A percentile compares a stretch with the other conserved stretches of the same genome.
These are phyloP conservation scores for Enteromius radiatus DNA, from an alignment of 2,797 vertebrate genomes.

Conservation along the genomic window DNA sequence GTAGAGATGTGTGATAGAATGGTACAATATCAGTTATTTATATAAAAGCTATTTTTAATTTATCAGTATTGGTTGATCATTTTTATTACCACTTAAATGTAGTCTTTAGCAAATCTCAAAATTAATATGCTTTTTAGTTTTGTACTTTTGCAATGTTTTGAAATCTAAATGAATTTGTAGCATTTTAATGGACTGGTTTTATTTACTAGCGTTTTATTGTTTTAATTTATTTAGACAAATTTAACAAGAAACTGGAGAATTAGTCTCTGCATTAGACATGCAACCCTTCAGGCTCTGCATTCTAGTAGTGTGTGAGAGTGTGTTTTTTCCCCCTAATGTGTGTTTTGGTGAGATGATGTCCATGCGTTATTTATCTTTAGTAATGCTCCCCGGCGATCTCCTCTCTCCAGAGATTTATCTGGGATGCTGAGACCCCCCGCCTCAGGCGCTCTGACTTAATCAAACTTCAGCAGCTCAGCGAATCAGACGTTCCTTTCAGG, in stretches of 20 bases:
- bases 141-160: neutral
- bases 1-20: neutral
- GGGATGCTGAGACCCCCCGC: conserved; percentile 63
- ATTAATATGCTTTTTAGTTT: neutral
- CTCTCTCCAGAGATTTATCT: conserved; percentile 55
- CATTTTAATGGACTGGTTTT: neutral
- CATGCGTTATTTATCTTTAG: conserved; percentile 31
- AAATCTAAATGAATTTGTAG: neutral
- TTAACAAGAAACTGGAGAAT: neutral
- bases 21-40: neutral
- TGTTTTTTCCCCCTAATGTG: neutral
- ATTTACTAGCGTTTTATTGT: neutral
- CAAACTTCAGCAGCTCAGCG: conserved; percentile 48
- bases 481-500: conserved; percentile 29
- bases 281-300: neutral
- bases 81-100: neutral
- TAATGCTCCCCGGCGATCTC: conserved; percentile 29
- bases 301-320: neutral
- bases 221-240: neutral
- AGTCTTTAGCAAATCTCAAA: neutral
- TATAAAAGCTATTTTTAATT: neutral
- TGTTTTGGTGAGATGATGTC: conserved; percentile 23
- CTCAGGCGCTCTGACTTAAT: conserved; percentile 61
- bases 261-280: neutral
- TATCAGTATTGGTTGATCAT: neutral